Evolutionary conservation across 1,140 invertebrate species (phyloP).

Genomic region (Cotesia glomerata): DNA sequence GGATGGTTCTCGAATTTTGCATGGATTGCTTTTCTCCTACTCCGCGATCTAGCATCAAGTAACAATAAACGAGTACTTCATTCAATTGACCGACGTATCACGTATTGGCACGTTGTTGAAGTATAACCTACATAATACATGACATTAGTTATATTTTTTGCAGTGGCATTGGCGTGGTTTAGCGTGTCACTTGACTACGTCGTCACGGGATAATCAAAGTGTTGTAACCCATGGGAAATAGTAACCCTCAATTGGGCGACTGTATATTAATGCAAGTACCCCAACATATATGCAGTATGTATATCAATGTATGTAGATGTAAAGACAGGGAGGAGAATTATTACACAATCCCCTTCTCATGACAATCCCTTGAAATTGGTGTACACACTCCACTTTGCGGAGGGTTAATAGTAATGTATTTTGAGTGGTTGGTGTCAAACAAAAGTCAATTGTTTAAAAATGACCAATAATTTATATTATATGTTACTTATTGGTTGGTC

Average conservation of each 20-base stretch:
- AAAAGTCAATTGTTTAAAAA: slow-evolving; percentile 56
- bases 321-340: slow-evolving; percentile 31
- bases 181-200: slow-evolving; percentile 56
- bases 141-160: not conserved
- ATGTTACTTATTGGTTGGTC: too few relatives aligned
- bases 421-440: slow-evolving; percentile 50
- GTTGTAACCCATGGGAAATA: slow-evolving; percentile 63
- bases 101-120: not conserved
- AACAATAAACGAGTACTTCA: not conserved
- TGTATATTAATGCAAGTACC: slow-evolving; percentile 34
- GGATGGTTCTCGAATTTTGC: too few relatives aligned
- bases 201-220: slow-evolving; percentile 62
- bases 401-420: slow-evolving; percentile 34
- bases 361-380: too few relatives aligned
- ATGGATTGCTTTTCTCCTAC: too few relatives aligned
- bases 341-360: slow-evolving; percentile 37
- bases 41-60: too few relatives aligned
- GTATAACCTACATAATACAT: not conserved
- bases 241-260: slow-evolving; percentile 44
- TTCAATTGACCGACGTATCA: not conserved
- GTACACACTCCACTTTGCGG: slow-evolving; percentile 33
- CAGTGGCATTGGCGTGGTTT: slow-evolving; percentile 35
- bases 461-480: slow-evolving; percentile 36
- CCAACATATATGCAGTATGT: not conserved
- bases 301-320: not conserved